Evolutionary conservation across 2,888 invertebrate species (phyloP).

Genomic region (Aphrophora alni): DNA sequence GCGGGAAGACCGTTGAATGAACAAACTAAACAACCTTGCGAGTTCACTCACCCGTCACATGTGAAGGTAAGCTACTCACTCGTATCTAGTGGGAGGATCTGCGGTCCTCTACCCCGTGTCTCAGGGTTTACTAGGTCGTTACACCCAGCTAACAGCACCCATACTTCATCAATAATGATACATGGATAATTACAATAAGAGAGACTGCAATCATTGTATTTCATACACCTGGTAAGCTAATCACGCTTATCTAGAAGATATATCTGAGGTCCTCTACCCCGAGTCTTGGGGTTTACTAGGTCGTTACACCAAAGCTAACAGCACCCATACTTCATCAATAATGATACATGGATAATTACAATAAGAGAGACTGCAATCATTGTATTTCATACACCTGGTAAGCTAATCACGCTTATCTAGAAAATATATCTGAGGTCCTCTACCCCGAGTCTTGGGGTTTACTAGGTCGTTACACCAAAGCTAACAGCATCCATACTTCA

Average conservation of each 20-base stretch:
- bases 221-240: too few relatives aligned
- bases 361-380: too few relatives aligned
- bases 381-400: too few relatives aligned
- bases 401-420: neutral
- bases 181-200: neutral
- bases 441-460: neutral
- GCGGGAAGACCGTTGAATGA: neutral
- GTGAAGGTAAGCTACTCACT: neutral
- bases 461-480: slow-evolving; percentile 7
- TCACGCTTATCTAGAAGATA: neutral
- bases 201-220: too few relatives aligned
- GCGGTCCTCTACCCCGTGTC: neutral
- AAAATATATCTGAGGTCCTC: neutral
- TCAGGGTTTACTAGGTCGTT: slow-evolving; percentile 3
- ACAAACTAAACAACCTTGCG: neutral
- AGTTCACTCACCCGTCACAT: neutral
- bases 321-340: too few relatives aligned
- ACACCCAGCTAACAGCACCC: neutral
- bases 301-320: slow-evolving; percentile 2
- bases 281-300: neutral
- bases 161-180: too few relatives aligned
- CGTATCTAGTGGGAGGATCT: neutral
- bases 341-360: neutral
- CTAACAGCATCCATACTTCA: neutral
- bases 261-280: neutral